Evolutionary conservation across 2,113 vertebrate species (phyloP).

Genomic region (Paracanthobrama guichenoti): DNA sequence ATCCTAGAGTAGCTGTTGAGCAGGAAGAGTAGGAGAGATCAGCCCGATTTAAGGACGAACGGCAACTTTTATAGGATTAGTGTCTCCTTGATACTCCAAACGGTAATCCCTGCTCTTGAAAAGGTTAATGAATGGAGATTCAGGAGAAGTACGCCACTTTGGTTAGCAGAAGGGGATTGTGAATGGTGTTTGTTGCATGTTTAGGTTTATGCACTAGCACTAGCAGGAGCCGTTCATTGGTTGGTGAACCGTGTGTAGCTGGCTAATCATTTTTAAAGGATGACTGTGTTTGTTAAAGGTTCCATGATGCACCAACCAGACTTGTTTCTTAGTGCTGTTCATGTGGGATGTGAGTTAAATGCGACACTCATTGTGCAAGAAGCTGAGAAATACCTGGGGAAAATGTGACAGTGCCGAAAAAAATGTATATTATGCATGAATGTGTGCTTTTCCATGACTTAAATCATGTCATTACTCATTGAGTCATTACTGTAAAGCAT

Average conservation of each 20-base stretch:
- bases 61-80: constrained; percentile 75
- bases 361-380: background rate
- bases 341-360: background rate
- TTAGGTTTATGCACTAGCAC: background rate
- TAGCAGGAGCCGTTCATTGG: background rate
- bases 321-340: background rate
- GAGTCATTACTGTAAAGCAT: background rate
- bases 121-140: constrained; percentile 70
- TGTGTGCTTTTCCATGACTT: too few relatives aligned
- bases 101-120: constrained; percentile 66
- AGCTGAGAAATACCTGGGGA: background rate
- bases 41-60: constrained; percentile 55
- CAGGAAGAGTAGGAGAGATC: constrained; percentile 7
- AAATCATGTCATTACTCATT: too few relatives aligned
- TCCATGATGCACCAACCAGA: background rate
- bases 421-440: background rate
- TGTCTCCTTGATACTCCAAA: constrained; percentile 71
- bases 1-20: background rate
- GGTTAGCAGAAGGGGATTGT: constrained; percentile 51
- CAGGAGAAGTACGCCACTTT: background rate
- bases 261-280: background rate
- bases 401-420: too few relatives aligned
- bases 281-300: background rate
- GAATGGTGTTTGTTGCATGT: constrained; percentile 57
- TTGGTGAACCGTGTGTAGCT: background rate